phyloP scores from a whole-genome alignment of 2,888 invertebrate species.

The Papilio demoleus region DNA sequence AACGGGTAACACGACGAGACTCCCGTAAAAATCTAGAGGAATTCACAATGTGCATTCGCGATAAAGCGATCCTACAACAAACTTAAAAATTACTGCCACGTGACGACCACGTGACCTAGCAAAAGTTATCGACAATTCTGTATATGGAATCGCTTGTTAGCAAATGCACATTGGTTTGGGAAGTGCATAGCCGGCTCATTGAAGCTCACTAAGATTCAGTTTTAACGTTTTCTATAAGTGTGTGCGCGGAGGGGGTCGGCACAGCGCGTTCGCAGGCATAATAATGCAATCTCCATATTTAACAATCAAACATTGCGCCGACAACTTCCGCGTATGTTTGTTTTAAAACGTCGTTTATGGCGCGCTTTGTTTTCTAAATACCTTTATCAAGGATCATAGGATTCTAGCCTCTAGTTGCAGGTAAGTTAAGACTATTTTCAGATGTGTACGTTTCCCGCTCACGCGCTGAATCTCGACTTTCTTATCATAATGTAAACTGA shows the following conservation, averaged over 20 bases:
- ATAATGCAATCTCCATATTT: constrained; percentile 28
- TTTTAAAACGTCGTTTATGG: constrained; percentile 27
- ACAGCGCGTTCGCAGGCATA: neutral
- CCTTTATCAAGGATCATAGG: neutral
- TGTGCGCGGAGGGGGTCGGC: neutral
- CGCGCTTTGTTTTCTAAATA: constrained; percentile 40
- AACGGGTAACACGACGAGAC: too few species aligned
- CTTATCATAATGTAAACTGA: constrained; percentile 41
- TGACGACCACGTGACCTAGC: too few species aligned
- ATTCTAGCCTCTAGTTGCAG: neutral
- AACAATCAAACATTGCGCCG: constrained; percentile 15
- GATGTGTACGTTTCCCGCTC: neutral
- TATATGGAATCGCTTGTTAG: too few species aligned
- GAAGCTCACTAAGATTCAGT: too few species aligned
- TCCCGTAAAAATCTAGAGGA: too few species aligned
- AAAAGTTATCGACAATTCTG: too few species aligned
- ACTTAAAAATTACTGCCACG: too few species aligned
- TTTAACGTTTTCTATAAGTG: neutral
- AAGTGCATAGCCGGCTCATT: too few species aligned
- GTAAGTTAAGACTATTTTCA: constrained; percentile 1
- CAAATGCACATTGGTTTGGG: too few species aligned
- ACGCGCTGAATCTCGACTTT: constrained; percentile 19
- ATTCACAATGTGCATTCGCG: too few species aligned
- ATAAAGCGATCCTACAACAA: too few species aligned
- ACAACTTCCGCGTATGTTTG: constrained; percentile 33